Evolutionary conservation across 2,888 invertebrate genomes (phyloP).

Genomic region (Lithophane semibrunnea): DNA sequence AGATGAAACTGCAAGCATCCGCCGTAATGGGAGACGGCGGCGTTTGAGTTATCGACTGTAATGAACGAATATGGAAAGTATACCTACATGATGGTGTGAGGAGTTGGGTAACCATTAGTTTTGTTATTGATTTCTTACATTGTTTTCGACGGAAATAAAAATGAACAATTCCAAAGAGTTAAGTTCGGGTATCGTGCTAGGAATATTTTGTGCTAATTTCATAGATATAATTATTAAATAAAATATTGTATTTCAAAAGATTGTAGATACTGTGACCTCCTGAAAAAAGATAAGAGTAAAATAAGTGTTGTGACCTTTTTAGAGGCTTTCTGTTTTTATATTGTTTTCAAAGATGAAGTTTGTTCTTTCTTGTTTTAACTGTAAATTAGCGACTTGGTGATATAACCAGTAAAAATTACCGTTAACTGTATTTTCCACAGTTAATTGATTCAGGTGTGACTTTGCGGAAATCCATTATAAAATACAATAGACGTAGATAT

Average conservation of each 20-base stretch:
- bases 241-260: neutral
- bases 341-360: too few species aligned
- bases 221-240: neutral
- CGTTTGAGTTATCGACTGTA: constrained; percentile 31
- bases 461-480: too few species aligned
- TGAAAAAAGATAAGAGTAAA: too few species aligned
- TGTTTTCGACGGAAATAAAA: neutral
- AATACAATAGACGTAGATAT: too few species aligned
- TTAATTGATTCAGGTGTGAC: too few species aligned
- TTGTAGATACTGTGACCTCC: neutral
- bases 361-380: too few species aligned
- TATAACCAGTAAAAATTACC: too few species aligned
- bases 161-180: too few species aligned
- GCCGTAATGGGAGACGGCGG: constrained; percentile 25
- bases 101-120: neutral
- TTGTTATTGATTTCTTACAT: neutral
- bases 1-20: constrained; percentile 21
- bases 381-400: too few species aligned
- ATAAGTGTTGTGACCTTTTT: neutral
- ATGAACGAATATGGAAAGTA: constrained; percentile 19
- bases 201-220: neutral
- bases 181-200: too few species aligned
- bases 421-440: too few species aligned
- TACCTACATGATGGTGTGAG: neutral
- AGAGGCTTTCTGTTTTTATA: too few species aligned